Conservation (phyloP, 2,797 vertebrate species). For the Sternotherus odoratus region DNA sequence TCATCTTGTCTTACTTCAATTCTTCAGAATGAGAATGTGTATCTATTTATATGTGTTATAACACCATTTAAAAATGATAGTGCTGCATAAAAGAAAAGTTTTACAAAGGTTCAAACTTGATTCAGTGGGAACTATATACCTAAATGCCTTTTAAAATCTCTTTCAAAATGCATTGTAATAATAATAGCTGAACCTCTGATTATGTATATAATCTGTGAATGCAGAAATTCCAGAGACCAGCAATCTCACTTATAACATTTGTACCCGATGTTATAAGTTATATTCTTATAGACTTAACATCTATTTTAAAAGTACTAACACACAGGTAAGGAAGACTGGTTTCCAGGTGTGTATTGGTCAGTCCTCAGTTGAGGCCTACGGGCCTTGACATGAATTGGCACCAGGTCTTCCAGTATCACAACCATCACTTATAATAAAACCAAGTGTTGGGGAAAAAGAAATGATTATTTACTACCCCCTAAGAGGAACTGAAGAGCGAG, state of each 20-base stretch:
- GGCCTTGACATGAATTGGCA: background rate
- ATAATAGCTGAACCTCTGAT: background rate
- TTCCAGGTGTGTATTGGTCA: background rate
- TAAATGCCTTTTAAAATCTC: background rate
- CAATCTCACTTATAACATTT: background rate
- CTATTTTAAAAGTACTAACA: background rate
- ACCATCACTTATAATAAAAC: background rate
- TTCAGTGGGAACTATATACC: fast-evolving
- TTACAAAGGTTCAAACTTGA: background rate
- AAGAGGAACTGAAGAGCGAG: background rate
- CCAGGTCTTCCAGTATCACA: background rate
- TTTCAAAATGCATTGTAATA: background rate
- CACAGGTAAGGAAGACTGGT: background rate
- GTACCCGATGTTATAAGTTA: background rate
- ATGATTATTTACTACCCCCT: background rate
- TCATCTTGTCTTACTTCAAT: background rate
- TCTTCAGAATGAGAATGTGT: background rate
- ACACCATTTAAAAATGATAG: background rate
- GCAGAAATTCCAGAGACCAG: no score
- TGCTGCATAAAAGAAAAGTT: background rate
- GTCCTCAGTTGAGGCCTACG: background rate
- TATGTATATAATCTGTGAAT: background rate
- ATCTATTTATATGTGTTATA: background rate
- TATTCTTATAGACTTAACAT: background rate
- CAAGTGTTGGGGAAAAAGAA: background rate